Evolutionary conservation across 2,113 vertebrate genomes (phyloP), one percentile per base, ranked within the genome.

Genomic region (Chloropsis cyanopogon): DNA sequence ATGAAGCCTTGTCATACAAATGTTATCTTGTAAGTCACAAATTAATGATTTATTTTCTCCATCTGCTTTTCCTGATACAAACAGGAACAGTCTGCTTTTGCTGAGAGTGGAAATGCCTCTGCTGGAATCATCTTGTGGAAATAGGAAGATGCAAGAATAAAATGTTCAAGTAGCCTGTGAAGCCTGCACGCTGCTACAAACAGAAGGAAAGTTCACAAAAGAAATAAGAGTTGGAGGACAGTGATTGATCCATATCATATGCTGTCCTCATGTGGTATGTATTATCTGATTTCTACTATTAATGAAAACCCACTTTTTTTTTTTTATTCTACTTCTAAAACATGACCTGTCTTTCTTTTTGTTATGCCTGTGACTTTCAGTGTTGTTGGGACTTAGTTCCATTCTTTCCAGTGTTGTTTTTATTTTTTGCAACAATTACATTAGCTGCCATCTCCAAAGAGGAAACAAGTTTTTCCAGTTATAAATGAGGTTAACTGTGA

Each of bases 21-120:
- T 19, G 5, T 37, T 59, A 18, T 88, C 71, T 81, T 83, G 76
- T 83, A 90, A 94, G 64, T 64, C 39, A 90, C 83, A 93, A 88
- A 95, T 81, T 86, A 88, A 95, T 88, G 59, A 86, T 94, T 92
- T 90, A 31, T 86, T 93, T 93, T 68, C 79, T 93, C 88, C 71
- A 83, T 83, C 72, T 91, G 64, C 13, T 90, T 85, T 89, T 49
- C 73, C 70, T 85, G 46, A 71, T 76, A 78, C 14, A 73, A 72
- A 90, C 17, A 60, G 49, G 77, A 91, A 52, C 78, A 54, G 47
- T 85, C 77, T 92, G 82, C 76, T 90, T 95, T 90, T 79, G 52
- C 59, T 86, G 31, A 59, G n/a, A 59, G 71, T 88, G 64, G 76
- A 83, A 96, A 66, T 90, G 68, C 61, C 66, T 87, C 59, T 1